Conservation (phyloP, 1,140 invertebrate genomes). For the Drosophila repleta region DNA sequence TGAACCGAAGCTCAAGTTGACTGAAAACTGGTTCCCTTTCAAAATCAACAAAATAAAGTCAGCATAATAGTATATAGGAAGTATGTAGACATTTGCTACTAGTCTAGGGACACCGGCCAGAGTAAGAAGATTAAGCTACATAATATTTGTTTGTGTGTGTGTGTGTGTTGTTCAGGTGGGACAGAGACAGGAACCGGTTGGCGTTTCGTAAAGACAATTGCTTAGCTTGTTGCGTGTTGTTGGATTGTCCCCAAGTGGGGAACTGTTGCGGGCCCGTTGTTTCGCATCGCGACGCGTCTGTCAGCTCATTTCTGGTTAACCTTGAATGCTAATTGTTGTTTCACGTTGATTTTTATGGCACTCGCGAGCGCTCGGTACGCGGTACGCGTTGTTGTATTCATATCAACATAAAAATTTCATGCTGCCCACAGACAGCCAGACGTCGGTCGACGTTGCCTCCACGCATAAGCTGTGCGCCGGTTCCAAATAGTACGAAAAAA, state of each 20-base stretch:
- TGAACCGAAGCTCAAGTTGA: too few species aligned
- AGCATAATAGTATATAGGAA: too few species aligned
- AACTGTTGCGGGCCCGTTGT: slow-evolving; percentile 8
- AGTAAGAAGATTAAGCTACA: slow-evolving; percentile 5
- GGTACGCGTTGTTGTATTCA: slow-evolving; percentile 23
- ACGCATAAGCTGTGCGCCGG: slow-evolving; percentile 60
- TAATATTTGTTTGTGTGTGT: slow-evolving; percentile 1
- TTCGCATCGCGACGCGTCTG: slow-evolving; percentile 20
- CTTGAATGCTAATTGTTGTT: slow-evolving; percentile 81
- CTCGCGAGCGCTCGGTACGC: slow-evolving; percentile 50
- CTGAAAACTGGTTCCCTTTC: too few species aligned
- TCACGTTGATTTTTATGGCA: slow-evolving; percentile 75
- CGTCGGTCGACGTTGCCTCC: neutral
- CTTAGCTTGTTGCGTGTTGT: slow-evolving; percentile 24
- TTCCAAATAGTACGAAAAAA: slow-evolving; percentile 82
- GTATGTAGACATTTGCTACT: too few species aligned
- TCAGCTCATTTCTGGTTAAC: slow-evolving; percentile 75
- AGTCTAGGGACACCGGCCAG: too few species aligned
- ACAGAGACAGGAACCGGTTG: slow-evolving; percentile 52
- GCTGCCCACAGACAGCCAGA: slow-evolving; percentile 37
- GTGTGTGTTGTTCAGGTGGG: neutral
- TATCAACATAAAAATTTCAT: slow-evolving; percentile 79
- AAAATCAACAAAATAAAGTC: too few species aligned
- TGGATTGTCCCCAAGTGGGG: slow-evolving; percentile 55
- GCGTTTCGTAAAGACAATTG: slow-evolving; percentile 55